Percentiles rank a stretch among this genome's conserved stretches.
Evolutionary conservation across 2,113 vertebrate genomes (phyloP).

Genomic region (Clarias magur): DNA sequence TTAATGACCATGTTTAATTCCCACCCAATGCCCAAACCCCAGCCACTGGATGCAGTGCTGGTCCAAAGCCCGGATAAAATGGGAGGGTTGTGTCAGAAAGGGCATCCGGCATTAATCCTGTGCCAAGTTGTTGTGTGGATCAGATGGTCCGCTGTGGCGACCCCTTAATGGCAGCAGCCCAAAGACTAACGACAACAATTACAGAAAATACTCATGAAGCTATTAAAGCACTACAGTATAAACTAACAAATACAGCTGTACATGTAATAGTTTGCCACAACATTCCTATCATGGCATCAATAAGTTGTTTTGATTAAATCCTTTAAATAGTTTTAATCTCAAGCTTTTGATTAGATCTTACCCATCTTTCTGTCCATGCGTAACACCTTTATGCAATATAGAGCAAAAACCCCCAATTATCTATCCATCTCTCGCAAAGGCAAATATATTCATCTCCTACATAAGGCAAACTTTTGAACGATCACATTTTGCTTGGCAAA

Average conservation of each 20-base stretch:
- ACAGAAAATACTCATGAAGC: neutral
- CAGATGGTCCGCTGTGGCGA: too few relatives aligned
- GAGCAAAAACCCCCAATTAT: neutral
- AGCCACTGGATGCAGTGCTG: too few relatives aligned
- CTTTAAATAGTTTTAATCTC: neutral
- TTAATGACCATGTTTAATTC: too few relatives aligned
- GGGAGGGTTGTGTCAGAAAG: too few relatives aligned
- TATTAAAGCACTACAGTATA: too few relatives aligned
- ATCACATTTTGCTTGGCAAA: slow-evolving; percentile 69
- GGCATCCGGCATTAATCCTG: too few relatives aligned
- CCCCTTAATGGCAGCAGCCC: too few relatives aligned
- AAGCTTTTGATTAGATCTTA: neutral
- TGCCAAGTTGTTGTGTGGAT: too few relatives aligned
- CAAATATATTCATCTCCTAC: neutral
- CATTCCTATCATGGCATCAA: neutral
- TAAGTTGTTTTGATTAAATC: neutral
- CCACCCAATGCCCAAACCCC: too few relatives aligned
- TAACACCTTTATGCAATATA: neutral
- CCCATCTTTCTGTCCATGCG: neutral
- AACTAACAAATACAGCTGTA: neutral
- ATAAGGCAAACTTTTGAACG: slow-evolving; percentile 53
- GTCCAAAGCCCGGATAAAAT: too few relatives aligned
- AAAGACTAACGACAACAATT: too few relatives aligned
- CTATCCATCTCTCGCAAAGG: neutral
- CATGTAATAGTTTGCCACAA: neutral